These are phyloP conservation scores for Hermaeophaga mercurialis DNA, from an alignment of 2,888 invertebrate genomes.

Conservation along the genomic window DNA sequence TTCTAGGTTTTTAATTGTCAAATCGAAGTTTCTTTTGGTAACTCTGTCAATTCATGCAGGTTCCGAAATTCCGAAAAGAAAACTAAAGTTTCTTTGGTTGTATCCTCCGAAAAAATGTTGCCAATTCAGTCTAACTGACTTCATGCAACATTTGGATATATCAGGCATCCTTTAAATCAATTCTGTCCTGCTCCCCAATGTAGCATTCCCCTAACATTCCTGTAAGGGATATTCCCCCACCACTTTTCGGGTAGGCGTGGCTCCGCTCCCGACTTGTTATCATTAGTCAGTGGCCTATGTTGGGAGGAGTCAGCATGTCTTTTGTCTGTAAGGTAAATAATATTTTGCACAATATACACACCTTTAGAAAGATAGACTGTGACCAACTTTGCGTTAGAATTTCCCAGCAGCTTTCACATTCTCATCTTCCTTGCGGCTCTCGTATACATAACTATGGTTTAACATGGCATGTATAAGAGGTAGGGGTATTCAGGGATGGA, in stretches of 20 bases:
- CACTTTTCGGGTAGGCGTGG: constrained; percentile 42
- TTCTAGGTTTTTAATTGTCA: no score
- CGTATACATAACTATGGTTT: constrained; percentile 57
- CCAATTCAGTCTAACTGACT: no score
- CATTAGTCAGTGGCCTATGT: constrained; percentile 58
- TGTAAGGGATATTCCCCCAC: constrained; percentile 7
- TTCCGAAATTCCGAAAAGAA: no score
- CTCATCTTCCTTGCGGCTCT: constrained; percentile 48
- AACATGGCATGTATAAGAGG: constrained; percentile 45
- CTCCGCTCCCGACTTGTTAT: constrained; percentile 50
- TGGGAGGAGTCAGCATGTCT: constrained; percentile 56
- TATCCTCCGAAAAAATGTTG: no score
- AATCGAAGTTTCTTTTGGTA: no score
- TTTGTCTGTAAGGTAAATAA: constrained; percentile 71
- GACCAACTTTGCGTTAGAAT: constrained; percentile 45
- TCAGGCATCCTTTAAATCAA: neutral
- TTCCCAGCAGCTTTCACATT: constrained; percentile 40
- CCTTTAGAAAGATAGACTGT: constrained; percentile 56
- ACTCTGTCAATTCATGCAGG: no score
- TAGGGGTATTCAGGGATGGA: constrained; percentile 3
- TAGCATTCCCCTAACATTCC: constrained; percentile 3
- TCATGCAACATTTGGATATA: neutral
- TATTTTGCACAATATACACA: constrained; percentile 76
- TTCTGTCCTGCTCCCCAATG: neutral
- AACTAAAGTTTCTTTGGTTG: no score